Conservation (phyloP, 2,888 invertebrate genomes). For the Lasioglossum lativentre region DNA sequence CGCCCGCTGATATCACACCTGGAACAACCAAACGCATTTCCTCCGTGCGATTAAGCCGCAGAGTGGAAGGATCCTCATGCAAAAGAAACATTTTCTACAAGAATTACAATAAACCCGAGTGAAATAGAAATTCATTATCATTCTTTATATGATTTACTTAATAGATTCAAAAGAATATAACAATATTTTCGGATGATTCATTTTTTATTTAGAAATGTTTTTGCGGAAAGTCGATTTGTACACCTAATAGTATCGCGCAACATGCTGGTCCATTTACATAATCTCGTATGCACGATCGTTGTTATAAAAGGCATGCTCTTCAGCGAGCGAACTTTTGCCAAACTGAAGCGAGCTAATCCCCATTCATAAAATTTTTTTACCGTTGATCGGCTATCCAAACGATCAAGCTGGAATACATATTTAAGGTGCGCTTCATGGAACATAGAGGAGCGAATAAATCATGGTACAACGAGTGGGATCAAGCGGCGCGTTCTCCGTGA, state of each 20-base stretch:
- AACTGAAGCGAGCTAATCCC: not conserved
- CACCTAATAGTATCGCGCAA: no score
- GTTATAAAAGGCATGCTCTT: not conserved
- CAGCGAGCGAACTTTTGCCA: not conserved
- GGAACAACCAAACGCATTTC: slow-evolving; percentile 42
- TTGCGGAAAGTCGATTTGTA: no score
- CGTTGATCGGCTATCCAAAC: not conserved
- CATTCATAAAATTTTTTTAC: not conserved
- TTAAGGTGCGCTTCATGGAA: not conserved
- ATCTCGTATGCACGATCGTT: not conserved
- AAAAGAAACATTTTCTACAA: not conserved
- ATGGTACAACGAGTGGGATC: not conserved
- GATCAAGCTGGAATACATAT: not conserved
- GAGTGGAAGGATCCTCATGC: not conserved
- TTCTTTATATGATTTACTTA: no score
- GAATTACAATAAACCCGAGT: no score
- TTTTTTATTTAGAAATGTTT: no score
- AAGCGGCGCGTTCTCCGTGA: slow-evolving; percentile 13
- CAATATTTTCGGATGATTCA: no score
- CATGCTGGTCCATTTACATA: not conserved
- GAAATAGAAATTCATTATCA: no score
- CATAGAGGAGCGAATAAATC: slow-evolving; percentile 2
- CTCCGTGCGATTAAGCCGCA: not conserved
- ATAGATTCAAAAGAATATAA: no score
- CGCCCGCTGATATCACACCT: slow-evolving; percentile 97